These are phyloP conservation scores for Apotomis betuletana DNA, from an alignment of 2,888 invertebrate species.

Conservation along the genomic window DNA sequence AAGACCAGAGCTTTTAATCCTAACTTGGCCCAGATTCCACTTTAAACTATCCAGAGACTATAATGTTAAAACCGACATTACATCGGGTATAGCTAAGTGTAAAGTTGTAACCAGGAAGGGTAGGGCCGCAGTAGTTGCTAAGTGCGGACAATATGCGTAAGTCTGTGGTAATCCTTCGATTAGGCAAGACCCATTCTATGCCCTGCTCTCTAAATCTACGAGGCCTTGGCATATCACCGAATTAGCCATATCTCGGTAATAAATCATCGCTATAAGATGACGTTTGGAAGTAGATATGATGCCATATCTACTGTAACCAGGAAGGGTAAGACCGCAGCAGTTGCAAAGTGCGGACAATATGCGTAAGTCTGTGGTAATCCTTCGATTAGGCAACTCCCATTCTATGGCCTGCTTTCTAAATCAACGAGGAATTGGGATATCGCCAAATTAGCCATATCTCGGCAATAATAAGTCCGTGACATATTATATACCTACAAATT, in stretches of 20 bases:
- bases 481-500: too few species aligned
- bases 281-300: too few species aligned
- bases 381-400: conserved; percentile 30
- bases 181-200: conserved; percentile 34
- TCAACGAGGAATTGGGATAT: too few species aligned
- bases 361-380: conserved; percentile 36
- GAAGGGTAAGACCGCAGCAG: conserved; percentile 10
- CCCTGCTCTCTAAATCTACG: neutral
- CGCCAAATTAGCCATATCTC: too few species aligned
- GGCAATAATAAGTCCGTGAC: too few species aligned
- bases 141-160: conserved; percentile 32
- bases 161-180: conserved; percentile 34
- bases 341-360: conserved; percentile 29
- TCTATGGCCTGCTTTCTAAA: conserved; percentile 24
- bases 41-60: neutral
- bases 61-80: neutral
- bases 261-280: too few species aligned
- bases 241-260: too few species aligned
- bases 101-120: conserved; percentile 27
- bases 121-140: conserved; percentile 16
- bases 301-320: neutral
- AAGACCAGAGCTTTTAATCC: too few species aligned
- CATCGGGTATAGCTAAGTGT: conserved; percentile 20
- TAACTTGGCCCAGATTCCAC: neutral
- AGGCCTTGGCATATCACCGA: too few species aligned